These are phyloP conservation scores for Aelia acuminata DNA, from an alignment of 2,888 invertebrate species.

Conservation along the genomic window DNA sequence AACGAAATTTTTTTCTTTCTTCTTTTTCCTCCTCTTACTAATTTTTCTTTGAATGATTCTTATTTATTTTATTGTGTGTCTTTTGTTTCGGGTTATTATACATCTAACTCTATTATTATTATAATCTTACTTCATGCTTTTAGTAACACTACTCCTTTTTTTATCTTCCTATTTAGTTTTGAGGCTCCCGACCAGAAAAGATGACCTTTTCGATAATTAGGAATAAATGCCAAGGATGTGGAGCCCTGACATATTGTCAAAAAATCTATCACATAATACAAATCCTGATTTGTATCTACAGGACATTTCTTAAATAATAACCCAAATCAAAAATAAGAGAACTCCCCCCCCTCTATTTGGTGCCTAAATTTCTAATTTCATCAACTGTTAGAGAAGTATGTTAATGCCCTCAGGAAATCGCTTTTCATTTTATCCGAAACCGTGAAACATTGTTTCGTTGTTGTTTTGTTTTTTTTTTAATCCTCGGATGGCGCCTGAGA, in stretches of 20 bases:
- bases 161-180: not conserved
- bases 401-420: not conserved
- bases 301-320: not conserved
- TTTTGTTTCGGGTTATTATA: too few species aligned
- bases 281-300: too few species aligned
- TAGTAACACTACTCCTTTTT: too few species aligned
- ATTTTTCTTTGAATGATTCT: too few species aligned
- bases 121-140: too few species aligned
- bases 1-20: too few species aligned
- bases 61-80: too few species aligned
- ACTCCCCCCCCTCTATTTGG: not conserved
- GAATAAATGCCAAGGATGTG: not conserved
- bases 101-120: too few species aligned
- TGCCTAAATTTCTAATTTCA: not conserved
- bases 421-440: not conserved
- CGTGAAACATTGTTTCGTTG: slow-evolving; percentile 1
- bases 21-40: too few species aligned
- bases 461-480: not conserved
- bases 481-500: not conserved
- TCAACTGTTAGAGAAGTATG: not conserved
- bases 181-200: not conserved
- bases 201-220: not conserved
- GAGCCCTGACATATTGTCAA: not conserved
- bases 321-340: not conserved
- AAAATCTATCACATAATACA: too few species aligned